phyloP scores from a whole-genome alignment of 2,797 vertebrate genomes.

The Etheostoma nigrum region DNA sequence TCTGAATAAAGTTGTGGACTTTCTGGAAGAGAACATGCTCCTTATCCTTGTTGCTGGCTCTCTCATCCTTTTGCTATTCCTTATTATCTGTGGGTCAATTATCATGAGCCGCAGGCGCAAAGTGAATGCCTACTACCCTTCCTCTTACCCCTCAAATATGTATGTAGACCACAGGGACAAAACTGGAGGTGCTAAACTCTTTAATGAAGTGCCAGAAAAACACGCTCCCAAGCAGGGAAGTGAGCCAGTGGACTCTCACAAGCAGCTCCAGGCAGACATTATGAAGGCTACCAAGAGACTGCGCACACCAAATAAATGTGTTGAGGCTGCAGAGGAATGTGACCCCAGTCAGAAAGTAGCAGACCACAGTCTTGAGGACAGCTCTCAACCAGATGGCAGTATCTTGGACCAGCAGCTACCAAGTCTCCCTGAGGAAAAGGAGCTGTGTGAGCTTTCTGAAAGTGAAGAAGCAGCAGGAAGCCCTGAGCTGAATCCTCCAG shows the following conservation, averaged over 20 bases:
- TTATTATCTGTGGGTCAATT: conserved; percentile 87
- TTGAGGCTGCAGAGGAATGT: conserved; percentile 63
- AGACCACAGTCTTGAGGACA: conserved; percentile 42
- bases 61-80: conserved; percentile 84
- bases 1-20: conserved; percentile 81
- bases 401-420: conserved; percentile 53
- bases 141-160: conserved; percentile 92
- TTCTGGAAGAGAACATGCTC: conserved; percentile 90
- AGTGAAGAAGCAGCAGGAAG: conserved; percentile 16
- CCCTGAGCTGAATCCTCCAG: conserved; percentile 46
- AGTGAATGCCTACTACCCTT: conserved; percentile 92
- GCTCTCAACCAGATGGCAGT: conserved; percentile 37
- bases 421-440: conserved; percentile 51
- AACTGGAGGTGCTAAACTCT: conserved; percentile 84
- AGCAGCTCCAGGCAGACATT: conserved; percentile 92
- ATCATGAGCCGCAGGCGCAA: conserved; percentile 89
- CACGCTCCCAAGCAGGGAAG: conserved; percentile 43
- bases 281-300: conserved; percentile 90
- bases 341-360: conserved; percentile 43
- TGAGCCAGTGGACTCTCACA: conserved; percentile 83
- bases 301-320: conserved; percentile 83
- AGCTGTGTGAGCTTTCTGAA: conserved; percentile 40
- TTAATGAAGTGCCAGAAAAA: conserved; percentile 89
- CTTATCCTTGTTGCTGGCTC: conserved; percentile 87
- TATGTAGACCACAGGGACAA: conserved; percentile 93